phyloP scores from a whole-genome alignment of 2,113 vertebrate genomes.

The Macrotus californicus region DNA sequence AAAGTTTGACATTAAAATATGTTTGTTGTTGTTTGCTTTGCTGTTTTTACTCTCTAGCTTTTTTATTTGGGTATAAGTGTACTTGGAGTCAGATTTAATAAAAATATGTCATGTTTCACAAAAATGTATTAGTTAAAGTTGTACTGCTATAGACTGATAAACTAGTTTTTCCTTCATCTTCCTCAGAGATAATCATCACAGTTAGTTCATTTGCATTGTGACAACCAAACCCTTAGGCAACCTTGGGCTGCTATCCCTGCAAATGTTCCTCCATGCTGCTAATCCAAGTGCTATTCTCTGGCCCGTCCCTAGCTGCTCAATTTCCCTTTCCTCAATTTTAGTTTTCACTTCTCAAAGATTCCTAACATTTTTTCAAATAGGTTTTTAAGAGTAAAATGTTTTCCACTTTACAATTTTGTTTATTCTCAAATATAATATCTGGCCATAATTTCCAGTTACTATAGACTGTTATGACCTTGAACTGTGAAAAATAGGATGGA shows the following conservation, averaged over 20 bases:
- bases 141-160: not conserved
- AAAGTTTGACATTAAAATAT: constrained; percentile 36
- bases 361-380: not conserved
- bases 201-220: not conserved
- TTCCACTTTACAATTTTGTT: not conserved
- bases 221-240: not conserved
- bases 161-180: not conserved
- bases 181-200: not conserved
- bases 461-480: not conserved
- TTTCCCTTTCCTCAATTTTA: not conserved
- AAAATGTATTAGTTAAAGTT: not conserved
- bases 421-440: not conserved
- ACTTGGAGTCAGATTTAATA: not conserved
- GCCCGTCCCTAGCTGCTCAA: not conserved
- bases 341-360: not conserved
- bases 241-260: not conserved
- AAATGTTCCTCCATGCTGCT: not conserved
- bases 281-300: not conserved
- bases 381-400: not conserved
- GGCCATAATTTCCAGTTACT: not conserved
- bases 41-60: not conserved
- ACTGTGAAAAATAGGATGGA: not conserved
- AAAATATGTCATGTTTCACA: not conserved
- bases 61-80: not conserved
- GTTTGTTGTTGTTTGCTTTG: constrained; percentile 10